phyloP scores from a whole-genome alignment of 1,140 invertebrate genomes.

The Diorhabda elongata region DNA sequence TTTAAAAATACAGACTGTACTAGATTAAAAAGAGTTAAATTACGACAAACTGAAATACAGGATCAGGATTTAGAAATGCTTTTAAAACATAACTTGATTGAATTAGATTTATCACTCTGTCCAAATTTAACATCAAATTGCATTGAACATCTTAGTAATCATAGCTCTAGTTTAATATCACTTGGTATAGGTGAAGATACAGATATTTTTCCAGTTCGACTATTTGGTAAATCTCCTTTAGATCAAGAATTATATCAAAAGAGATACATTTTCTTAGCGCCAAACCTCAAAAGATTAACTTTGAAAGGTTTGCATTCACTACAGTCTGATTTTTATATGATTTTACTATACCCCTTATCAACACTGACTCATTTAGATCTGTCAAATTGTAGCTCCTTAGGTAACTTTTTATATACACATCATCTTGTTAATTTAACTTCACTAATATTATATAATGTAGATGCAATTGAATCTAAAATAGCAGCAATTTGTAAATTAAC shows the following conservation, averaged over 20 bases:
- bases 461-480: conserved; percentile 52
- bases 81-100: conserved; percentile 64
- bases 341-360: conserved; percentile 56
- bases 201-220: conserved; percentile 43
- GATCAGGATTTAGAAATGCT: conserved; percentile 65
- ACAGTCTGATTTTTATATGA: conserved; percentile 50
- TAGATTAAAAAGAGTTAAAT: conserved; percentile 63
- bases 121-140: conserved; percentile 53
- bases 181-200: conserved; percentile 49
- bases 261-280: conserved; percentile 59
- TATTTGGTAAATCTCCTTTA: conserved; percentile 39
- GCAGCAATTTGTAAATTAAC: conserved; percentile 56
- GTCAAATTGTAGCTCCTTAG: conserved; percentile 63
- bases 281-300: conserved; percentile 60
- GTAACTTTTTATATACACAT: conserved; percentile 55
- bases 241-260: conserved; percentile 46
- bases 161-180: conserved; percentile 47
- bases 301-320: conserved; percentile 54
- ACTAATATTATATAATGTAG: conserved; percentile 73
- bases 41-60: conserved; percentile 66
- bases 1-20: conserved; percentile 65
- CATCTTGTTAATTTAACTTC: conserved; percentile 64
- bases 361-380: conserved; percentile 74
- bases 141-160: conserved; percentile 45
- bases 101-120: conserved; percentile 72